Conservation (phyloP, 2,113 vertebrate species). For the Dipodomys ordii region DNA sequence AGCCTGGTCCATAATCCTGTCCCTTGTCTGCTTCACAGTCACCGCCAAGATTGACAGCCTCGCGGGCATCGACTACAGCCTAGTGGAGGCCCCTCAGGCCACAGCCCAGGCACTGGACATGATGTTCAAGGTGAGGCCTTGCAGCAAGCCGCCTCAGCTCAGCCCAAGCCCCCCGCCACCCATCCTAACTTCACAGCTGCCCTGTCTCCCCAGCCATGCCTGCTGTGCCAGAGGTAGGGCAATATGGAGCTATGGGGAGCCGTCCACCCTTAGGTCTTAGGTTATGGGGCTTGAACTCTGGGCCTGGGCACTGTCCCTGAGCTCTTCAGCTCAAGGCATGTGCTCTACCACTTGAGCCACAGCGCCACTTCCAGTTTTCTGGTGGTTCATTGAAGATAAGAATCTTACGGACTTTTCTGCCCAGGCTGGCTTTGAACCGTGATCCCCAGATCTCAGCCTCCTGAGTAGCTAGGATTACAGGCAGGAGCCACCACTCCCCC, state of each 20-base stretch:
- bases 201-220: background rate
- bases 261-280: background rate
- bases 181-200: background rate
- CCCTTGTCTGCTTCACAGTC: constrained; percentile 73
- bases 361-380: too few relatives aligned
- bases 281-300: too few relatives aligned
- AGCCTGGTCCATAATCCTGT: background rate
- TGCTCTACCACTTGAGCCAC: too few relatives aligned
- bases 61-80: constrained; percentile 84
- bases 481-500: too few relatives aligned
- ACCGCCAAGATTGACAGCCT: constrained; percentile 77
- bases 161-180: background rate
- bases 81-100: constrained; percentile 80
- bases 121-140: constrained; percentile 85
- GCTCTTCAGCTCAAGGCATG: too few relatives aligned
- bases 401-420: too few relatives aligned
- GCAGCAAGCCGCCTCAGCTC: background rate
- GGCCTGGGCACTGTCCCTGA: too few relatives aligned
- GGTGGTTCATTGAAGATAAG: too few relatives aligned
- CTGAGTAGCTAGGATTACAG: too few relatives aligned
- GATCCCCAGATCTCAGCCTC: too few relatives aligned
- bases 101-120: constrained; percentile 65
- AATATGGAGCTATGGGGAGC: background rate
- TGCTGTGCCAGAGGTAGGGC: background rate
- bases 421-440: too few relatives aligned